Base-by-base conservation (phyloP, 2,888 invertebrate genomes). In the Amaurobius ferox region DNA sequence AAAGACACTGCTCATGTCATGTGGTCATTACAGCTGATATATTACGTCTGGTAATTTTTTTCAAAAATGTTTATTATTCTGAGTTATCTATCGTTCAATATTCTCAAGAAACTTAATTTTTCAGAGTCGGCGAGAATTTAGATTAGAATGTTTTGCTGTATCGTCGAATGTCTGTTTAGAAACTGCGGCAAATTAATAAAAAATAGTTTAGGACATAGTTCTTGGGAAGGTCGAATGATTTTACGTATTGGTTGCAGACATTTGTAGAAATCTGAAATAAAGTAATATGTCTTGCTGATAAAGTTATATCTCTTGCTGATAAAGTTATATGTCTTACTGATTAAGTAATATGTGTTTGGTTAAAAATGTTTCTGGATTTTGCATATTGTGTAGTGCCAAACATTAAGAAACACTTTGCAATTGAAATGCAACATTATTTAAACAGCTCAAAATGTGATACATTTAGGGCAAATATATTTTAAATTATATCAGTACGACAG, bases 191-290 rank as follows among this genome's bases (percentile, higher is more conserved):
- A n/a, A 44, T 44, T 16, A 16, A 44, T 11, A 23, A 3, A 55
- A 55, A 55, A 55, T 55, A 55, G 55, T 55, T 55, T 55, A 16
- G 55, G 55, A 55, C 55, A 55, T 55, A 55, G 23, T 55, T 55
- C 55, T 55, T 11, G 3, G 16, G 55, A 55, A 55, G 3, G 1
- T 55, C 1, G 11, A 55, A 55, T 5, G 55, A 23, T 55, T 19
- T 55, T 55, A 55, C 16, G 16, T 23, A 55, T 23, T 19, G 23
- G 13, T 16, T 55, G 55, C 55, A 55, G 23, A 23, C 23, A 19
- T 5, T 55, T 23, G 7, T 3, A 55, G 16, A 23, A 55, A 23
- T 2, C 23, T 19, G 19, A 55, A 55, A 23, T 19, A 11, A 55
- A 55, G 55, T 55, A 23, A 55, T 55, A 23, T 23, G 55, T 55